Evolutionary conservation across 30 jellyfish, hydroid and myxozoan species (phyloP), one percentile per base, ranked within the genome.

Genomic region (Phacellophora camtschatica): DNA sequence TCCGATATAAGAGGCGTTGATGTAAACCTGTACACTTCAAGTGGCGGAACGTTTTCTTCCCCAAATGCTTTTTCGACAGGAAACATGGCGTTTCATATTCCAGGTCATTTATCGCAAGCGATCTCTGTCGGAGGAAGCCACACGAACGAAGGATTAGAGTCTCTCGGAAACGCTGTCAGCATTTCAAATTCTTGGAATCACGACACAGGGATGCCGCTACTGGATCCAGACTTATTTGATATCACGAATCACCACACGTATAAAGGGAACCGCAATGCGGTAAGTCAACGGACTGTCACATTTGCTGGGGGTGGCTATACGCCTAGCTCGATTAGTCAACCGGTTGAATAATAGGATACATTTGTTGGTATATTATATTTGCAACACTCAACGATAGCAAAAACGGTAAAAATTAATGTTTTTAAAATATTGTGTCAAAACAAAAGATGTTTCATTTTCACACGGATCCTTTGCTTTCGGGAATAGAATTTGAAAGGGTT

Each of bases 281-380:
- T 68, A 19, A 39, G 51, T 39, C 87, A 74, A 39, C 51, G 87
- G 46, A 56, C 77, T 57, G 90, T 66, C 39, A 28, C 74, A 8
- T 78, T 78, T 28, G 82, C 82, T 22, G 74, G 79, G 15, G 82
- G 75, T 37, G 90, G 82, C 19, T 78, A 59, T 54, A 56, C 82
- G 12, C 36, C 90, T 3, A 67, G 79, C 34, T 62, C 90, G 7
- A 61, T 78, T 15, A 57, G 90, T 34, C 90, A 78, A 27, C 54
- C 90, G 6, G 82, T 78, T 35, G 90, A 78, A 61, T 78, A 78
- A 41, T 12, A 46, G 25, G 2, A 46, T 16, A 5, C 24, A 16
- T 46, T 46, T 28, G 61, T 16, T 46, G 20, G n/a, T 46, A 46
- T 39, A 46, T 1, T 46, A 11, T 46, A 46, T 25, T 22, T 62